Evolutionary conservation across 2,797 vertebrate species (phyloP).

Genomic region (Jordanella pulchra): DNA sequence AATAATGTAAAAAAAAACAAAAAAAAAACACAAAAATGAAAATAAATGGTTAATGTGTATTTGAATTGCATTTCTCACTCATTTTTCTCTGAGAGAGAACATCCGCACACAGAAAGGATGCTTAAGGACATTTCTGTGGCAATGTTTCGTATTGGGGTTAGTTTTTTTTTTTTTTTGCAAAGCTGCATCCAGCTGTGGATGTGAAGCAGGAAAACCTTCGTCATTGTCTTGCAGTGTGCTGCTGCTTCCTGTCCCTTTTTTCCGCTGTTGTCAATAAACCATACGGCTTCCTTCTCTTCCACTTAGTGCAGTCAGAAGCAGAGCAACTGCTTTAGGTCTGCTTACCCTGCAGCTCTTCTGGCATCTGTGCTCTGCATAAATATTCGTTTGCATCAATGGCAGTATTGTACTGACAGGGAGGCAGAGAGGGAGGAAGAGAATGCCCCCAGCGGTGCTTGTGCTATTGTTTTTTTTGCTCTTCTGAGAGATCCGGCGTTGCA

Average conservation of each 20-base stretch:
- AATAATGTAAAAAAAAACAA: too few species aligned
- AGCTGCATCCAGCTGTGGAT: constrained; percentile 35
- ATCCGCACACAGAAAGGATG: background rate
- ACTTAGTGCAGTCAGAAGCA: constrained; percentile 48
- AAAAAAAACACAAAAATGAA: too few species aligned
- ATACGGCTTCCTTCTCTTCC: constrained; percentile 56
- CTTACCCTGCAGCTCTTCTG: constrained; percentile 53
- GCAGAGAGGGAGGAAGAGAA: constrained; percentile 49
- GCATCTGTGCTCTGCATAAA: constrained; percentile 69
- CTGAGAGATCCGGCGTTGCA: constrained; percentile 37
- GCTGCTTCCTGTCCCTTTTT: constrained; percentile 61
- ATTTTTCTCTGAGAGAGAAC: background rate
- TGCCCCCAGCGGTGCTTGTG: constrained; percentile 41
- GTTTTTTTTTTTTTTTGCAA: background rate
- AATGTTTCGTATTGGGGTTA: background rate
- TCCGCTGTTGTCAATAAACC: constrained; percentile 58
- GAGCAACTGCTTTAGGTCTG: constrained; percentile 33
- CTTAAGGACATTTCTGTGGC: background rate
- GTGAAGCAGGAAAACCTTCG: constrained; percentile 58
- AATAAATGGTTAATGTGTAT: background rate
- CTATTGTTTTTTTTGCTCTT: constrained; percentile 64
- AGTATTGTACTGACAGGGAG: constrained; percentile 59
- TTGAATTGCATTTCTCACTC: background rate
- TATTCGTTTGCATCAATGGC: constrained; percentile 72
- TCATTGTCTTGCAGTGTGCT: constrained; percentile 56